Base-by-base conservation (phyloP, 2,797 vertebrate genomes). In the Schizopygopsis malacanthus region DNA sequence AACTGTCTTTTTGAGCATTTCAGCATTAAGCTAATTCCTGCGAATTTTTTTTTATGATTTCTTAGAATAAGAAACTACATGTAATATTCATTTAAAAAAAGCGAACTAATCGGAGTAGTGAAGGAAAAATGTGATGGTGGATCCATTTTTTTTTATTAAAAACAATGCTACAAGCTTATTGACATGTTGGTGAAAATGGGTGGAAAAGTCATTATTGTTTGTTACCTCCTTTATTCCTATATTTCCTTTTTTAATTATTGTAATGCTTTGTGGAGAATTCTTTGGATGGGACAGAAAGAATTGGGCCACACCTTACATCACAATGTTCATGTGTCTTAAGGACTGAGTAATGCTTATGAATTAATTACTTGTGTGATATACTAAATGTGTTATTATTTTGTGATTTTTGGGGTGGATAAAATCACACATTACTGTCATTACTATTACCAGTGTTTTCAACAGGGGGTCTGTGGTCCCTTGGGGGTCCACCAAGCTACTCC, bases 231-330 rank as follows among this genome's bases (percentile, higher is more conserved):
- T 28, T 63, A 28, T 63, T 47, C n/a, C 3, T 73, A 25, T 47
- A 16, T 47, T 73, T 43, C 16, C 37, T 37, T 9, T 67, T 25
- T 5, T 37, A 16, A 47, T 47, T 16, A 75, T 75, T 52, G 25
- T 11, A 33, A 20, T 52, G 45, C 16, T 33, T 15, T 47, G n/a
- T 47, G 8, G 70, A 47, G 12, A 47, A 72, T 43, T n/a, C 13
- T 71, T 71, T n/a, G 39, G 22, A 63, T 25, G 28, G n/a, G 59
- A 63, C 59, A 13, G 11, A 71, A 43, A n/a, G 69, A 1, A 50
- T 73, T 73, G n/a, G 71, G 71, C 43, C 71, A 73, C 71, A 50
- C 71, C 71, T 47, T n/a, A 22, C 20, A 22, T 41, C 37, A 22
- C 39, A 41, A 20, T 70, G 20, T 70, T 3, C 20, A 6, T 22